A percentile compares a stretch with the other conserved stretches of the same genome.
These are phyloP conservation scores for Oreochromis tanganicae DNA, from an alignment of 2,113 vertebrate species.

Conservation along the genomic window DNA sequence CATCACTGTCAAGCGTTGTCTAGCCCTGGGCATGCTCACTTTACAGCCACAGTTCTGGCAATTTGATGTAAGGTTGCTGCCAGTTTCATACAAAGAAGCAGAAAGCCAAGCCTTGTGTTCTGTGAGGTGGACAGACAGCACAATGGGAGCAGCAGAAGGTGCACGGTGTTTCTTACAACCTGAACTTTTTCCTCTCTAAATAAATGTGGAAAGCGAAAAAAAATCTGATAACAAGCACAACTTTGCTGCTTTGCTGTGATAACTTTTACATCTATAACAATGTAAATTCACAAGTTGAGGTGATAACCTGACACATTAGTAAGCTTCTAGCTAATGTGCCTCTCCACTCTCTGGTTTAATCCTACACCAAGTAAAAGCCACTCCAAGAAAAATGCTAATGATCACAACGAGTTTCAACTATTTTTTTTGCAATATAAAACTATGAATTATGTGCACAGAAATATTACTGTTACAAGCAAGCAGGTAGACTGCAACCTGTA, in stretches of 20 bases:
- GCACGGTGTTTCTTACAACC: background rate
- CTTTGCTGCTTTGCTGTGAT: background rate
- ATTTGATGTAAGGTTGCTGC: conserved; percentile 3
- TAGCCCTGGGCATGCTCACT: background rate
- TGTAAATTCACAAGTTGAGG: background rate
- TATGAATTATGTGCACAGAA: background rate
- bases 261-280: background rate
- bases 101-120: background rate
- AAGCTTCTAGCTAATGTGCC: background rate
- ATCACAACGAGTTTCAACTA: background rate
- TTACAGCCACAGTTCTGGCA: background rate
- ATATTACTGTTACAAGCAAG: background rate
- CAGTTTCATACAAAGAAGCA: background rate
- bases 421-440: background rate
- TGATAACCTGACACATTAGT: background rate
- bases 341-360: background rate
- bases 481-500: background rate
- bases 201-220: background rate
- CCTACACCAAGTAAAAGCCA: background rate
- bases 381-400: background rate
- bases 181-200: background rate
- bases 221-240: background rate
- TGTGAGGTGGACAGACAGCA: background rate
- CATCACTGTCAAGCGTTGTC: conserved; percentile 7
- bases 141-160: background rate